Base-by-base conservation (phyloP, 2,797 vertebrate species). In the Mus caroli region DNA sequence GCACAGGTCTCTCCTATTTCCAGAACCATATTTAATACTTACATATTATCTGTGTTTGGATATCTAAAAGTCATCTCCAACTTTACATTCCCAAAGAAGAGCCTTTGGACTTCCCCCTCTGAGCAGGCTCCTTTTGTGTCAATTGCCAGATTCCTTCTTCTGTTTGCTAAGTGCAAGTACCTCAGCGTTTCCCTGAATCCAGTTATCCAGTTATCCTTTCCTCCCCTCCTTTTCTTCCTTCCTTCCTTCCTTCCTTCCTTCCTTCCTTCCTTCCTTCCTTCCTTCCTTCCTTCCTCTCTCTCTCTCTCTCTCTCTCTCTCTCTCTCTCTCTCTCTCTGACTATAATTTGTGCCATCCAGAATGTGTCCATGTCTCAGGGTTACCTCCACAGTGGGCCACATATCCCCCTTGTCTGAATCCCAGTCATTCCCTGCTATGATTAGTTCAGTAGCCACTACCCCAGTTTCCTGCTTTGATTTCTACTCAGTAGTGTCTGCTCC, bases 221-320 rank as follows among this genome's bases (percentile, higher is more conserved):
- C 20, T 20, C 8, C 8, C 22, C 11, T 22, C 26, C 24, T 11
- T 62, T 28, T 10, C 10, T 4, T 28, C 26, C 28, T 11, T 4
- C 24, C 10, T 28, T 26, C 9, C 28, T 28, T 28, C 26, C 11
- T 62, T 8, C 28, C 13, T 5, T 2, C 62, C 31, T 31, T 3
- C 28, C 1, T 31, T 5, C 28, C 3, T 31, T 12, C 28, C 11
- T 24, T 1, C 22, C 3, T 24, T 10, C 22, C 2, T 60, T 1
- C 58, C 9, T 26, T 10, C 58, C 9, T 60, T 1, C 22, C 24
- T 26, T 4, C 26, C 4, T 64, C 4, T 1, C 10, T 5, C 26
- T 6, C 46, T 46, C 46, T 6, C 22, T 56, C 19, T 5, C 19
- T 19, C 52, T n/a, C n/a, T n/a, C n/a, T n/a, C n/a, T 43, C 40